Evolutionary conservation across 1,140 invertebrate species (phyloP).

Genomic region (Reticulitermes speratus): DNA sequence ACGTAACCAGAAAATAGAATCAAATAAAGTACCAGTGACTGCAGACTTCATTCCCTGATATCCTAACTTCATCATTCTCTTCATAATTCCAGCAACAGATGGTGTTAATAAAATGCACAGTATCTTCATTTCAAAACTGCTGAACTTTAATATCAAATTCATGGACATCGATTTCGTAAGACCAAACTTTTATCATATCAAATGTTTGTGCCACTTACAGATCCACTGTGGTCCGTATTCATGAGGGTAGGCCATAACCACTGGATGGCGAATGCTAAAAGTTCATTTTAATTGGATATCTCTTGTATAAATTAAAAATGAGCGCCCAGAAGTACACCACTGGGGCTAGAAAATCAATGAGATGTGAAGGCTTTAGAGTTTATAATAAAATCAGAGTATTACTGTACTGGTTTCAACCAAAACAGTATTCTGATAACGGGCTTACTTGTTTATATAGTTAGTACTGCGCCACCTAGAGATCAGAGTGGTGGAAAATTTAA

Average conservation of each 20-base stretch:
- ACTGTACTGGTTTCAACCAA: too few species aligned
- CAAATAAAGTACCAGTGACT: too few species aligned
- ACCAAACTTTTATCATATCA: neutral
- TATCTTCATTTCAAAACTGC: neutral
- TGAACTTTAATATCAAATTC: neutral
- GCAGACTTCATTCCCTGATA: neutral
- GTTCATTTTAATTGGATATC: neutral
- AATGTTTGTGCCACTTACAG: neutral
- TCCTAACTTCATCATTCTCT: neutral
- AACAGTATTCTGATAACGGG: too few species aligned
- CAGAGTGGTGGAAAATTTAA: too few species aligned
- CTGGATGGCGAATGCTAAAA: neutral
- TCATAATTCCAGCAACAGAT: neutral
- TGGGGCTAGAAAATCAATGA: neutral
- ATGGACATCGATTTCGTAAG: neutral
- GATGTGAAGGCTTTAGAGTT: neutral
- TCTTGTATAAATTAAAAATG: conserved; percentile 8
- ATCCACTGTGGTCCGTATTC: neutral
- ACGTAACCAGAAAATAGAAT: too few species aligned
- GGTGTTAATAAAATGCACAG: neutral
- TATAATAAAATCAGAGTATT: too few species aligned
- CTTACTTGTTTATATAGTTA: too few species aligned
- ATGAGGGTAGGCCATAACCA: neutral
- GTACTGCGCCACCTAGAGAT: too few species aligned
- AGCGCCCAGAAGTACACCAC: neutral